phyloP scores from a whole-genome alignment of 2,888 invertebrate species.

The Eristalis arbustorum region DNA sequence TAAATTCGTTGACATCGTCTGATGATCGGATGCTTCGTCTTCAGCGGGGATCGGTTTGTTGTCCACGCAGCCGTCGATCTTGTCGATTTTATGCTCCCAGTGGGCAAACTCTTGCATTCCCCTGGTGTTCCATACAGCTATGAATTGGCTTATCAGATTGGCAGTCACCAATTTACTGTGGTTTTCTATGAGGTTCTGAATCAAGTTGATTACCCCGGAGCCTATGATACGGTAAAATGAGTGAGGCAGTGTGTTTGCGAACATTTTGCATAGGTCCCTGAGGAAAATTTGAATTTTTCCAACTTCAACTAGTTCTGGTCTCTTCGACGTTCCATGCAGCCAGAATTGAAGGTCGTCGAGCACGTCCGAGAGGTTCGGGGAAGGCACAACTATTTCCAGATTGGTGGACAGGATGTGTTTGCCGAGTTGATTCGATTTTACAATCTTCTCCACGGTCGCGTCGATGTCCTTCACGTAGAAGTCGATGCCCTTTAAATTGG shows the following conservation, averaged over 20 bases:
- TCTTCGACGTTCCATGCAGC: constrained; percentile 75
- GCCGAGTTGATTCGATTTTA: constrained; percentile 52
- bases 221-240: constrained; percentile 75
- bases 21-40: constrained; percentile 9
- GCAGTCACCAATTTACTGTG: constrained; percentile 72
- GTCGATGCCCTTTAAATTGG: constrained; percentile 79
- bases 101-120: constrained; percentile 69
- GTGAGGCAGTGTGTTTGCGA: constrained; percentile 74
- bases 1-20: constrained; percentile 23
- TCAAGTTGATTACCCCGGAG: constrained; percentile 60
- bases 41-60: constrained; percentile 3
- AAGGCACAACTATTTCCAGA: constrained; percentile 68
- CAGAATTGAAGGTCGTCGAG: constrained; percentile 77
- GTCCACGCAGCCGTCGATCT: neutral
- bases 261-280: constrained; percentile 69
- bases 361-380: constrained; percentile 74
- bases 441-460: constrained; percentile 72
- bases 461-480: constrained; percentile 79
- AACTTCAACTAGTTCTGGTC: constrained; percentile 73
- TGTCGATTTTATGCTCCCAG: constrained; percentile 19
- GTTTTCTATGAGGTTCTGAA: constrained; percentile 76
- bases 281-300: constrained; percentile 71
- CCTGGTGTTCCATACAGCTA: constrained; percentile 70
- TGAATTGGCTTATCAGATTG: constrained; percentile 71
- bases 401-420: constrained; percentile 65